Evolutionary conservation across 2,888 invertebrate species (phyloP).

Genomic region (Argyresthia albistria): DNA sequence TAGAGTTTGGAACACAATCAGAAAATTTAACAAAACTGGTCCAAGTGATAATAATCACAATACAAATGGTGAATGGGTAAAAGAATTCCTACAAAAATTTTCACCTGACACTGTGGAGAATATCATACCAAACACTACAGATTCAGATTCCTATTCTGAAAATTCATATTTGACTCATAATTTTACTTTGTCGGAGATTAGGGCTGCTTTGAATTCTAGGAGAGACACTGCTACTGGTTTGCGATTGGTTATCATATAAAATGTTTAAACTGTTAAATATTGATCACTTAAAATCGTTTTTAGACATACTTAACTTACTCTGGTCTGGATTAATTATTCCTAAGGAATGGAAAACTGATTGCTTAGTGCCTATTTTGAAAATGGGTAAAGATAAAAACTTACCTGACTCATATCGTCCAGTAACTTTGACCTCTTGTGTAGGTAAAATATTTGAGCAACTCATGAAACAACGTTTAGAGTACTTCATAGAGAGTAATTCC

Average conservation of each 20-base stretch:
- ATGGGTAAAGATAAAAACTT: too few relatives aligned
- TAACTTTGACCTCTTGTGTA: too few relatives aligned
- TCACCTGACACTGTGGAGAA: background rate
- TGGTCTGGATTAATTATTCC: too few relatives aligned
- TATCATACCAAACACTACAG: background rate
- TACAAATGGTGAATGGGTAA: background rate
- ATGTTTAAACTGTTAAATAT: background rate
- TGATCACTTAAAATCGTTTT: background rate
- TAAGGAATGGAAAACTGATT: too few relatives aligned
- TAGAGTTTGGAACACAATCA: too few relatives aligned
- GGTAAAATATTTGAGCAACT: too few relatives aligned
- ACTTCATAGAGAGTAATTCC: background rate
- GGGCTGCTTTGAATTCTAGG: background rate
- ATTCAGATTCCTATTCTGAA: background rate
- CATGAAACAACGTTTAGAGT: background rate
- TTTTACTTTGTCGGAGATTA: background rate
- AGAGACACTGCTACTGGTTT: background rate
- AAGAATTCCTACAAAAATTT: background rate
- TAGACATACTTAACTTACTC: too few relatives aligned
- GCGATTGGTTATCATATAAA: too few relatives aligned
- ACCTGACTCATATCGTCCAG: too few relatives aligned
- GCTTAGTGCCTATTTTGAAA: too few relatives aligned
- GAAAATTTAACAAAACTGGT: too few relatives aligned
- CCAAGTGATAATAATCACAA: background rate
- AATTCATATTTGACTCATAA: background rate